phyloP scores from a whole-genome alignment of 2,888 invertebrate genomes.

The Margaritifera margaritifera region DNA sequence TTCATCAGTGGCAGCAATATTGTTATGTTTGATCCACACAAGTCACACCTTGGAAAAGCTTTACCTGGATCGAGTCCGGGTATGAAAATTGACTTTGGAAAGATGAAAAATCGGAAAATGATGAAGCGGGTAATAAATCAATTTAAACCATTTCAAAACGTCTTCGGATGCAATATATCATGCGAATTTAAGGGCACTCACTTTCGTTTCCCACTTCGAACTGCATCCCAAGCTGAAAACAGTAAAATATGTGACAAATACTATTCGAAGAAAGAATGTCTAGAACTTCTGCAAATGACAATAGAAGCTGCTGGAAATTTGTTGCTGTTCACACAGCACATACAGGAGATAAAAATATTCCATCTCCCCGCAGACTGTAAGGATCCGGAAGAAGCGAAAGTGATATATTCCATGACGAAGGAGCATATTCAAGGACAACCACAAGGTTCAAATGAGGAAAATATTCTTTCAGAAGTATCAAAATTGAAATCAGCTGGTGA shows the following conservation, averaged over 20 bases:
- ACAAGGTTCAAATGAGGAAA: no score
- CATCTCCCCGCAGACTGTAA: constrained; percentile 40
- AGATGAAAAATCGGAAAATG: constrained; percentile 27
- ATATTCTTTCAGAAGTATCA: constrained; percentile 1
- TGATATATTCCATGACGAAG: constrained; percentile 8
- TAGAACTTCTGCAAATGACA: constrained; percentile 54
- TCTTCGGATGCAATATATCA: constrained; percentile 47
- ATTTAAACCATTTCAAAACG: constrained; percentile 56
- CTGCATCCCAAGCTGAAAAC: constrained; percentile 47
- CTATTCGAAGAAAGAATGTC: constrained; percentile 56
- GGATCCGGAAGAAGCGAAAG: constrained; percentile 8
- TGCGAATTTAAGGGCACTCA: constrained; percentile 56
- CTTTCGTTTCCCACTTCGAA: constrained; percentile 68
- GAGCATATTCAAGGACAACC: no score
- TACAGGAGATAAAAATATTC: constrained; percentile 53
- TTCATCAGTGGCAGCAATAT: constrained; percentile 63
- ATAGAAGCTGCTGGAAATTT: constrained; percentile 55
- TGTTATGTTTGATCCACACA: constrained; percentile 69
- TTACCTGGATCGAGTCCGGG: constrained; percentile 36
- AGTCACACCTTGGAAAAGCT: constrained; percentile 51
- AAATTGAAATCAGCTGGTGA: no score
- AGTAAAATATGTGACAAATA: constrained; percentile 56
- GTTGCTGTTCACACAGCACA: constrained; percentile 68
- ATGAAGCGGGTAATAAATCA: constrained; percentile 41
- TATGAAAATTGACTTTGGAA: constrained; percentile 44